Evolutionary conservation across 2,797 vertebrate genomes (phyloP), one percentile per base, ranked within the genome.

Genomic region (Aphelocoma californica): DNA sequence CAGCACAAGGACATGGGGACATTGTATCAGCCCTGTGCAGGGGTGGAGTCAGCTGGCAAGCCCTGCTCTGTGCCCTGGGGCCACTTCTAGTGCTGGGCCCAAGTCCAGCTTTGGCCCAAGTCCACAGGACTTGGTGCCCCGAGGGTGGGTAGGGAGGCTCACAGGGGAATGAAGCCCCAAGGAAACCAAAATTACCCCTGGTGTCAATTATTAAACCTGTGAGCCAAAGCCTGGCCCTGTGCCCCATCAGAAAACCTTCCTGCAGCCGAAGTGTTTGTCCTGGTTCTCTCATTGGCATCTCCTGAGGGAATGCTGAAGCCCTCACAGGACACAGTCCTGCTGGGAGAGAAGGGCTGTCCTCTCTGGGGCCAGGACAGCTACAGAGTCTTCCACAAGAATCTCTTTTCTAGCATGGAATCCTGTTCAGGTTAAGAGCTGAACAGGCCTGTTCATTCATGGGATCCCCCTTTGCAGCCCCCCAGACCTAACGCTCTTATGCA

Each of bases 401-500:
- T 50, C 2, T 5, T 67, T 66, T 64, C 67, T 57, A 38, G 31
- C 31, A 14, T n/a, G 0, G 2, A 93, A 42, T 62, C 23, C 38
- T 69, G 9, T 36, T 44, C 1, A 13, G 24, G 31, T 38, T 66
- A 31, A 23, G 51, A 88, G 28, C 28, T 34, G 50, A 66, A 28
- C 7, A 51, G 44, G 15, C 7, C 1, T 17, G 36, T 44, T 88
- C 32, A 24, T 70, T 72, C 23, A 42, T 2, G 16, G 18, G 26
- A 53, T 26, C 2, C 1, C 5, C 4, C 36, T 44, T 19, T 31
- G 26, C 44, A 66, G 31, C 20, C 2, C 3, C 3, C 7, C 44
- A n/a, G 18, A 9, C 29, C 34, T 32, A 58, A 26, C 0, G 1
- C 6, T 64, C 20, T 45, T 26, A 18, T 0, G 2, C 19, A 3